Evolutionary conservation across 2,113 vertebrate species (phyloP), one percentile per base, ranked within the genome.

Genomic region (Axis porcinus): DNA sequence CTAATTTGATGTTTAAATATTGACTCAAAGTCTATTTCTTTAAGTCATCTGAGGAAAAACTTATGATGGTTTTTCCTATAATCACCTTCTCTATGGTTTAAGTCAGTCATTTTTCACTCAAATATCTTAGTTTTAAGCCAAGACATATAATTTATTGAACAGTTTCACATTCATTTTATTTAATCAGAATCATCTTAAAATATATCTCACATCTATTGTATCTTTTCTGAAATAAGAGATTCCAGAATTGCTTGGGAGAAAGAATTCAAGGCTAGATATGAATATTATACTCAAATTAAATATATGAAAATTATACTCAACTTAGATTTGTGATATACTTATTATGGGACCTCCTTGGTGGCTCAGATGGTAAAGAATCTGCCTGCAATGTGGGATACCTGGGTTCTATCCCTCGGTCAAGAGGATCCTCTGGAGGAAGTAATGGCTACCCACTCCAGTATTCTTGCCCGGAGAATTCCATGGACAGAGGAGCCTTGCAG

Each of bases 141-240:
- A 86, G 30, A 89, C 52, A 10, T 50, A 16, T n/a, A 60, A 62
- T 86, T 89, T 19, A 30, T 58, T 62, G 67, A 86, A 94, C 5
- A 30, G 25, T 70, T 93, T 92, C 27, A 55, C 28, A 54, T 83
- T 96, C 55, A 83, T 50, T 86, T 94, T 84, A 81, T 88, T 28
- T 67, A 76, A 86, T n/a, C 7, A 87, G 40, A 87, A 79, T 76
- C 40, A 57, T 92, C 57, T 84, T 86, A 92, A 92, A 96, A 94
- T 74, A 60, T n/a, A 60, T 45, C 7, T 4, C n/a, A 40, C 7
- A 50, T 52, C 15, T 55, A n/a, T 17, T 47, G 6, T 36, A 83
- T 57, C 27, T 91, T 67, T 55, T 84, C n/a, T 52, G 16, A 88
- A 79, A 67, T 78, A 10, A 67, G 47, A 67, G 33, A 17, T 16